Conservation (phyloP, 2,113 vertebrate species). For the Erythrolamprus reginae region DNA sequence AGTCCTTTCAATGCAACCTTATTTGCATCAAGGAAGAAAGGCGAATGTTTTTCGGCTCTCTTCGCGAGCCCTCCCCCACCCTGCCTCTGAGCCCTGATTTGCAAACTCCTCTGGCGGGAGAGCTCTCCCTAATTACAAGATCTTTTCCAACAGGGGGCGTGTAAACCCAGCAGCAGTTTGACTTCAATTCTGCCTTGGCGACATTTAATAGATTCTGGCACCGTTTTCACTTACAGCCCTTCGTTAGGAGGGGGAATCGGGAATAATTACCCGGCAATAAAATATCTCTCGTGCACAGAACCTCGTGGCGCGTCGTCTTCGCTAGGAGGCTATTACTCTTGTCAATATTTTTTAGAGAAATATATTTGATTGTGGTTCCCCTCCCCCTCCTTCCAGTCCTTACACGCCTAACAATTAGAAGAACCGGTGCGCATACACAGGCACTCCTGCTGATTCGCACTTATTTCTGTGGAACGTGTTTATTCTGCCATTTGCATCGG, state of each 20-base stretch:
- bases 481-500: neutral
- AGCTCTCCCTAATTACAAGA: neutral
- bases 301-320: constrained; percentile 7
- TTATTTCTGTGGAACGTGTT: neutral
- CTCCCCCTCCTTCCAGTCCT: neutral
- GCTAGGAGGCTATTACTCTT: constrained; percentile 19
- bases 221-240: constrained; percentile 24
- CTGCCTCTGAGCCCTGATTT: constrained; percentile 13
- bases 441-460: neutral
- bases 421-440: neutral
- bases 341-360: constrained; percentile 13
- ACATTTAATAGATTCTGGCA: constrained; percentile 25
- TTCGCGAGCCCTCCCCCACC: neutral
- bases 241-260: constrained; percentile 17
- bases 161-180: constrained; percentile 21
- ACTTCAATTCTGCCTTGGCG: constrained; percentile 23
- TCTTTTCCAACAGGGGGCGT: constrained; percentile 34
- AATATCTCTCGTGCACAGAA: constrained; percentile 22
- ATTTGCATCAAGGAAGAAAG: constrained; percentile 20
- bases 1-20: neutral
- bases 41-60: constrained; percentile 8
- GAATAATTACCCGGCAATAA: constrained; percentile 31
- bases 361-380: neutral
- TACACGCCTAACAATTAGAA: neutral
- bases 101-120: neutral